Base-by-base conservation (phyloP, 2,797 vertebrate species). In the Coluber constrictor region DNA sequence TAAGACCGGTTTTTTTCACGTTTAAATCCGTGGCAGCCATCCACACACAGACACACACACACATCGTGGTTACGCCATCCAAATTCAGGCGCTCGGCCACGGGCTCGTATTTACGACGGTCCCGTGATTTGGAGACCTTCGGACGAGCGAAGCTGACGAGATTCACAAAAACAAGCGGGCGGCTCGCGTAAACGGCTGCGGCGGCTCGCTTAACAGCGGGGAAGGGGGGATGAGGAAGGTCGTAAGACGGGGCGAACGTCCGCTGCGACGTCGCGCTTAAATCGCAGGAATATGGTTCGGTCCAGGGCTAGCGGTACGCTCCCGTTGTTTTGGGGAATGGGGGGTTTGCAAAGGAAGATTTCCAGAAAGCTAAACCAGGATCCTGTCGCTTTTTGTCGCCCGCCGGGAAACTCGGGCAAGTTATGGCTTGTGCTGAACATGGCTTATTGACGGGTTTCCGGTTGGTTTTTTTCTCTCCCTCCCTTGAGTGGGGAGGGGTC, bases 81-180 rank as follows among this genome's bases (percentile, higher is more conserved):
- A 66, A 66, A n/a, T 66, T n/a, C 63, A 66, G 63, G n/a, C 3
- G 12, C 27, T 66, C 12, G 29, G n/a, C n/a, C n/a, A n/a, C n/a
- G n/a, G n/a, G n/a, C n/a, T n/a, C n/a, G n/a, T n/a, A 11, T 2
- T 29, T 11, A 29, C 60, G 60, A 27, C 25, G 25, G 9, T 27
- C 60, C 23, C 3, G 25, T 4, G 25, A 61, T 27, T n/a, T n/a
- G 29, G 29, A 12, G 4, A n/a, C 29, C 5, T 5, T n/a, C 5
- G 2, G 13, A 6, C 0, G 13, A 15, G 63, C 12, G n/a, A 66
- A 66, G 4, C 12, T 12, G n/a, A 66, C 5, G 7, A 23, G 29
- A n/a, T 66, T 15, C 63, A 1, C 29, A 2, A 0, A 3, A 66
- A n/a, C 13, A 5, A n/a, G 29, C 13, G 2, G 0, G 29, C 3